Base-by-base conservation (phyloP, 1,140 invertebrate genomes). In the Brachionus manjavacas region DNA sequence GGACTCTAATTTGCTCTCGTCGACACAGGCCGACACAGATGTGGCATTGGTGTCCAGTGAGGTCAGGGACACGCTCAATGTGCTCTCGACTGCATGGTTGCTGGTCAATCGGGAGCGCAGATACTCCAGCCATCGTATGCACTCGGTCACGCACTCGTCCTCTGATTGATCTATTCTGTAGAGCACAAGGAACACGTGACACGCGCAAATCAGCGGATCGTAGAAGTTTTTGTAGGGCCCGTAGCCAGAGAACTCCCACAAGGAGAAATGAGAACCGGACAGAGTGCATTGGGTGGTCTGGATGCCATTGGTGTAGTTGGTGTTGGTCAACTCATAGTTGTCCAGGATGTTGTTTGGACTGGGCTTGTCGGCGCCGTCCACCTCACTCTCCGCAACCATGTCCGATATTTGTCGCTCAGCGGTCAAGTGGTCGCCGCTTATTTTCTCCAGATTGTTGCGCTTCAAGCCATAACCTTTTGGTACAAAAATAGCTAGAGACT, bases 101-200 rank as follows among this genome's bases (percentile, higher is more conserved):
- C 49, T 92, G 90, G 7, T 90, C 91, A 94, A 92, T 84, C 94
- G 91, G 55, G 93, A 92, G 88, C 93, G 92, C 74, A 95, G 90
- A 88, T 95, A 95, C 85, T 92, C 92, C 39, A 95, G 89, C 94
- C 94, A 95, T 90, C 94, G 95, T 84, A 92, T 91, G 25, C 93
- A 92, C 88, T 94, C 93, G 83, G 93, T 92, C 25, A 94, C 88
- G 88, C 94, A 93, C 83, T 93, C 91, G 64, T 92, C 93, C 16
- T 92, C 90, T 11, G 93, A 90, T 87, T 95, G 94, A 86, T 91
- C 90, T 28, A 94, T 89, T 88, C 91, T 93, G 88, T 94, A 94
- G n/a, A 94, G 91, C 85, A 95, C 91, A 7, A 93, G 88, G 86
- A 94, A 92, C 52, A 94, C 88, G 86, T 92, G 92, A 86, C 92